Evolutionary conservation across 2,888 invertebrate species (phyloP), one percentile per base, ranked within the genome.

Genomic region (Iselma pallidipennis): DNA sequence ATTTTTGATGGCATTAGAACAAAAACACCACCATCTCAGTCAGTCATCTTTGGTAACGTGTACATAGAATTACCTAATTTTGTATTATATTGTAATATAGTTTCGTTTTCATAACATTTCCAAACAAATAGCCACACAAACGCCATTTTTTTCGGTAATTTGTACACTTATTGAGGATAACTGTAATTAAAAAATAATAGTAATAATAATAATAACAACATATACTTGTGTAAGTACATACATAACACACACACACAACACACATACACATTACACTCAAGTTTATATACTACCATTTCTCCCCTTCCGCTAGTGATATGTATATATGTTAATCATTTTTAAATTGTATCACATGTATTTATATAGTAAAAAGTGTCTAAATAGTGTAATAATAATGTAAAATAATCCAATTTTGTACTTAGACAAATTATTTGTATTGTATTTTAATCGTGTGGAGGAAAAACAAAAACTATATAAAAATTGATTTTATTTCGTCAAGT

Each of bases 21-120:
- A 72, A 68, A 67, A 68, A 73, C 19, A 45, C 9, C 69, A 71
- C 68, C 58, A n/a, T n/a, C n/a, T n/a, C n/a, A n/a, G n/a, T 68
- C 76, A 72, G 74, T 74, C 72, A 70, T 76, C 74, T 76, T 76
- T 74, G 71, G 71, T 75, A 75, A n/a, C 69, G 74, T 75, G 76
- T 75, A 74, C 73, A 73, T 74, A 73, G 67, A 69, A 62, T 45
- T 67, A 68, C 68, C 69, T 65, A 59, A 73, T 78, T 77, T 78
- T 80, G 80, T 80, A 80, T 79, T 80, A 80, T 80, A 80, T 76
- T 74, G 80, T 80, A 80, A 80, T 79, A 80, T 80, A 80, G 79
- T 80, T 80, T 80, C 76, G 77, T 79, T 53, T 69, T 75, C 70
- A 71, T 74, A 76, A 76, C 76, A 78, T 78, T 78, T 78, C 76